Conservation (phyloP, 1,140 invertebrate species). For the Akabosia matsudoensis region DNA sequence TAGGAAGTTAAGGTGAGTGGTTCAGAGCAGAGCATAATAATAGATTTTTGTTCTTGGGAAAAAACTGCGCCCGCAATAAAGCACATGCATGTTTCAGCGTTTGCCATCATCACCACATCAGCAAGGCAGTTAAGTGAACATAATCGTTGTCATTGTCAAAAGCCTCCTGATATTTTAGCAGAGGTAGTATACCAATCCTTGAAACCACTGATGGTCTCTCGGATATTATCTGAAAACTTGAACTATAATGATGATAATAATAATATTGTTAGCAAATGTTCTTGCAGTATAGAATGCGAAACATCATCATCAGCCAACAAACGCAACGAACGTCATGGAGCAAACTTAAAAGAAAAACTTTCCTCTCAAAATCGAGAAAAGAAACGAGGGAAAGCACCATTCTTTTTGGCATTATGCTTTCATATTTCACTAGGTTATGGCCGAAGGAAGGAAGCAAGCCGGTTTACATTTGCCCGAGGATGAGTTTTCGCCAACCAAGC, state of each 20-base stretch:
- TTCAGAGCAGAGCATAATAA: neutral
- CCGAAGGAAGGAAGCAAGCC: conserved; percentile 7
- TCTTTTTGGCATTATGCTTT: conserved; percentile 21
- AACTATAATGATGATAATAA: neutral
- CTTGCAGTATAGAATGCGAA: neutral
- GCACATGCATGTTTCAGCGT: neutral
- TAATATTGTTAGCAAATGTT: neutral
- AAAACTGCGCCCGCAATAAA: too few species aligned
- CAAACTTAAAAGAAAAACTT: conserved; percentile 6
- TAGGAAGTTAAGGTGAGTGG: neutral
- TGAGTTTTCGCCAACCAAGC: too few species aligned
- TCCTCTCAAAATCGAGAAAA: neutral
- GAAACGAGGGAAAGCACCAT: neutral
- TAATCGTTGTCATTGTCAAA: neutral
- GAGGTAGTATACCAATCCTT: too few species aligned
- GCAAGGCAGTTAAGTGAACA: neutral
- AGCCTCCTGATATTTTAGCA: neutral
- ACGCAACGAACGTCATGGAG: neutral
- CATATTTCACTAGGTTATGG: conserved; percentile 22
- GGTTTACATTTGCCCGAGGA: too few species aligned
- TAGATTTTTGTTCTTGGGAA: too few species aligned
- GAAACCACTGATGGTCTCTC: too few species aligned
- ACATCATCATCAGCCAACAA: neutral
- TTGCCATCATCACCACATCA: neutral
- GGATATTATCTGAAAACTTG: neutral